These are phyloP conservation scores for Loxodonta africana DNA, from an alignment of 2,113 vertebrate species.

Conservation along the genomic window DNA sequence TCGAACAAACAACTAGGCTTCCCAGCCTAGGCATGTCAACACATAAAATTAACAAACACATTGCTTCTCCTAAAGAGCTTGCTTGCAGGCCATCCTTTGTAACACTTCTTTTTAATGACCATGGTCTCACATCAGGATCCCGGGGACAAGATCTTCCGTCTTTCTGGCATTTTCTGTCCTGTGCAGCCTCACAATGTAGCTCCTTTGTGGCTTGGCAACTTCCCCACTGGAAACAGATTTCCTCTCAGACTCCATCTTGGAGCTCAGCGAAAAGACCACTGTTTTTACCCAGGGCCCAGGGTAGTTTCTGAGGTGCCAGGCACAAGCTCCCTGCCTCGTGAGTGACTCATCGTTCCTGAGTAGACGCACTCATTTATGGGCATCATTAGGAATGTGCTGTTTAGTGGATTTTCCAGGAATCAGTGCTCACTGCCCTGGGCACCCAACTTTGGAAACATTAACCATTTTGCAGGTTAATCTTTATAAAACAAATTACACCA, in stretches of 20 bases:
- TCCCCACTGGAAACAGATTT: constrained; percentile 39
- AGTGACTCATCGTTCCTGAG: background rate
- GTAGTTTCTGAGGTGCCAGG: background rate
- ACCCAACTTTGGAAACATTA: background rate
- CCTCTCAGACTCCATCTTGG: background rate
- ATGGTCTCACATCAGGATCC: background rate
- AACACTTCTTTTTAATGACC: background rate
- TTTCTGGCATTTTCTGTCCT: background rate
- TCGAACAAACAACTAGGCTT: background rate
- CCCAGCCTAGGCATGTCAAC: background rate
- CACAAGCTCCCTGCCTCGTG: background rate
- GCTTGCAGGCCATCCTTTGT: too few species aligned
- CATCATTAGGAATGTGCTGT: background rate
- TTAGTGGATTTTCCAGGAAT: constrained; percentile 3
- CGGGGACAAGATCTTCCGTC: background rate
- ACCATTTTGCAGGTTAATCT: background rate
- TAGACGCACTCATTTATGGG: background rate
- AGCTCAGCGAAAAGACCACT: background rate
- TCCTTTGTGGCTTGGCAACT: background rate
- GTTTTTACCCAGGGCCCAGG: too few species aligned
- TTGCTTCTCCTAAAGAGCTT: background rate
- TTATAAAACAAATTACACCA: background rate
- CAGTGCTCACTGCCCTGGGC: background rate
- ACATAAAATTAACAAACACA: background rate
- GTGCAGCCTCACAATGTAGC: background rate